These are phyloP conservation scores for Cyclophora albipunctata DNA, from an alignment of 2,888 invertebrate genomes.

Conservation along the genomic window DNA sequence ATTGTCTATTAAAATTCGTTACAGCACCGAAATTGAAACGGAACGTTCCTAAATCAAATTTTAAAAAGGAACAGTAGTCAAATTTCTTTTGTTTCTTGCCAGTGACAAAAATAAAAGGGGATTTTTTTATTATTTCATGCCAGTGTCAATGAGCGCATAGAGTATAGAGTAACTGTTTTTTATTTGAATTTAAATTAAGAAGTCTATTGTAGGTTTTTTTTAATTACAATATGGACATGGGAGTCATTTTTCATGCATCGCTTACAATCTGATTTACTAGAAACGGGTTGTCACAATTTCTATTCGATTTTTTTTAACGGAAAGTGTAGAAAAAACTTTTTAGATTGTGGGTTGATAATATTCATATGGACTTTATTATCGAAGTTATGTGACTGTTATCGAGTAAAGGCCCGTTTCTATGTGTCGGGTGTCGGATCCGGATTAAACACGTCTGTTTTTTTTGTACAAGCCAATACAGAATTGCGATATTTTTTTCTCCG, in stretches of 20 bases:
- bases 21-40: constrained; percentile 38
- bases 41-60: constrained; percentile 61
- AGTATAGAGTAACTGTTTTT: constrained; percentile 37
- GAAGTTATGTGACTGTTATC: too few relatives aligned
- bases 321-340: constrained; percentile 17
- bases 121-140: constrained; percentile 22
- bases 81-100: constrained; percentile 39
- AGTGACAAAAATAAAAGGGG: constrained; percentile 21
- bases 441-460: too few relatives aligned
- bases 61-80: constrained; percentile 57
- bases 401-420: too few relatives aligned
- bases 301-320: constrained; percentile 22
- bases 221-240: constrained; percentile 47
- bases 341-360: too few relatives aligned
- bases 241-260: constrained; percentile 76
- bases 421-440: too few relatives aligned
- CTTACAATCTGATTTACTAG: constrained; percentile 67
- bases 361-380: too few relatives aligned
- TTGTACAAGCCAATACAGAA: too few relatives aligned
- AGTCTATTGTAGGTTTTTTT: constrained; percentile 65
- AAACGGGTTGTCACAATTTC: constrained; percentile 33
- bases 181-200: constrained; percentile 62
- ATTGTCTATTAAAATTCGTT: constrained; percentile 48
- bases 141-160: constrained; percentile 22
- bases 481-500: too few relatives aligned